These are phyloP conservation scores for Tychaedon coryphoeus DNA, from an alignment of 2,113 vertebrate species.

Conservation along the genomic window DNA sequence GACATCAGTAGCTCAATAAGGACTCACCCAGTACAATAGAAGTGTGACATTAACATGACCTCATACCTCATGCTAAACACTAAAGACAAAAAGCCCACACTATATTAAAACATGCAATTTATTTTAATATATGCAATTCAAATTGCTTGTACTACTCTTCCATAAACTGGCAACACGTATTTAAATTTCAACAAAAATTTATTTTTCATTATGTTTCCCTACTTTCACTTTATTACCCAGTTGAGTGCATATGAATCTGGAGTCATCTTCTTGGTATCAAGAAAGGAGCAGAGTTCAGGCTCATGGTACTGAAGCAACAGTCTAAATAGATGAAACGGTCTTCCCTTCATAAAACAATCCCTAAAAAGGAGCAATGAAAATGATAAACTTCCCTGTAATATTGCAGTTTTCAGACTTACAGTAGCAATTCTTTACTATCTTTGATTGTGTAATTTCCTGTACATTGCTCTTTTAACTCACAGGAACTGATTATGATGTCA, in stretches of 20 bases:
- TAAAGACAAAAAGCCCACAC: not conserved
- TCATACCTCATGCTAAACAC: not conserved
- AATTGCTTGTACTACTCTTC: not conserved
- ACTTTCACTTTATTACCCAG: constrained; percentile 89
- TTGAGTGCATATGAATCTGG: constrained; percentile 95
- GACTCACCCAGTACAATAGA: not conserved
- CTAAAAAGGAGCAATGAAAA: constrained; percentile 68
- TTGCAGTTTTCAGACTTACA: not conserved
- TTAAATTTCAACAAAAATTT: constrained; percentile 57
- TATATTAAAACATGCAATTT: not conserved
- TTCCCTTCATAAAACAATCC: constrained; percentile 90
- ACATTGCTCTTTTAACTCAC: not conserved
- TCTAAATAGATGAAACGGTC: constrained; percentile 95
- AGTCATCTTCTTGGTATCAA: constrained; percentile 99
- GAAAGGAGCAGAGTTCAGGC: constrained; percentile 95
- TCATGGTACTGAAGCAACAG: constrained; percentile 97
- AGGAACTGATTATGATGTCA: not conserved
- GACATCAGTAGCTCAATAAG: not conserved
- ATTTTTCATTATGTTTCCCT: constrained; percentile 79
- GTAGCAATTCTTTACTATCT: not conserved
- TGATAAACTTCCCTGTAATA: not conserved
- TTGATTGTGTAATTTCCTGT: not conserved
- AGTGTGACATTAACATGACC: not conserved
- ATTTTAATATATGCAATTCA: not conserved
- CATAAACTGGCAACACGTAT: not conserved